phyloP scores from a whole-genome alignment of 2,797 vertebrate species.

The Parauchenoglanis ngamensis region DNA sequence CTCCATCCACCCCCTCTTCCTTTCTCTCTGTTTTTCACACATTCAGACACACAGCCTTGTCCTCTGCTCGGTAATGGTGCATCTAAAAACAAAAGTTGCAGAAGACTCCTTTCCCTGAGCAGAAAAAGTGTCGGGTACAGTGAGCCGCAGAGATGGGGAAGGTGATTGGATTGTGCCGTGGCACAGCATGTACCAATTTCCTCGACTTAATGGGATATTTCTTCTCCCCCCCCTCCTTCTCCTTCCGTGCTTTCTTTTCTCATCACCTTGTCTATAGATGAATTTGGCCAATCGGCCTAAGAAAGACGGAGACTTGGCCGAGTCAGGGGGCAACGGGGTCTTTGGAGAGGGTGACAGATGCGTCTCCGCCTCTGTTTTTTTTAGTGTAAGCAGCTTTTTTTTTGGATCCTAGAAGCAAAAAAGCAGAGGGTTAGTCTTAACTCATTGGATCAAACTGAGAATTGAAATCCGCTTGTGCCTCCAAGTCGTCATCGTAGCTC shows the following conservation, averaged over 20 bases:
- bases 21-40: neutral
- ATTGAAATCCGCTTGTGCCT: neutral
- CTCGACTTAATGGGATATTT: constrained; percentile 69
- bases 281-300: constrained; percentile 36
- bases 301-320: constrained; percentile 46
- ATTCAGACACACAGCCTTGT: neutral
- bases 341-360: neutral
- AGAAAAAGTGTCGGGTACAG: constrained; percentile 31
- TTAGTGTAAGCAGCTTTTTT: neutral
- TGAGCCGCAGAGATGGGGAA: constrained; percentile 53
- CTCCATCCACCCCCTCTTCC: neutral
- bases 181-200: constrained; percentile 74
- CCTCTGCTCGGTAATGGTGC: constrained; percentile 39
- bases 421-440: neutral
- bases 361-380: neutral
- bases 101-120: constrained; percentile 38
- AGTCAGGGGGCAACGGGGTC: neutral
- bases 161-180: constrained; percentile 67
- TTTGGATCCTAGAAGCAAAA: neutral
- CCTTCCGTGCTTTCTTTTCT: constrained; percentile 35
- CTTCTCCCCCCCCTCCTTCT: constrained; percentile 28
- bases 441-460: neutral
- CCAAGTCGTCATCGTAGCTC: neutral
- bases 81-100: constrained; percentile 57
- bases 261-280: constrained; percentile 27